Evolutionary conservation across 2,113 vertebrate genomes (phyloP).

Genomic region (Ciconia maguari): DNA sequence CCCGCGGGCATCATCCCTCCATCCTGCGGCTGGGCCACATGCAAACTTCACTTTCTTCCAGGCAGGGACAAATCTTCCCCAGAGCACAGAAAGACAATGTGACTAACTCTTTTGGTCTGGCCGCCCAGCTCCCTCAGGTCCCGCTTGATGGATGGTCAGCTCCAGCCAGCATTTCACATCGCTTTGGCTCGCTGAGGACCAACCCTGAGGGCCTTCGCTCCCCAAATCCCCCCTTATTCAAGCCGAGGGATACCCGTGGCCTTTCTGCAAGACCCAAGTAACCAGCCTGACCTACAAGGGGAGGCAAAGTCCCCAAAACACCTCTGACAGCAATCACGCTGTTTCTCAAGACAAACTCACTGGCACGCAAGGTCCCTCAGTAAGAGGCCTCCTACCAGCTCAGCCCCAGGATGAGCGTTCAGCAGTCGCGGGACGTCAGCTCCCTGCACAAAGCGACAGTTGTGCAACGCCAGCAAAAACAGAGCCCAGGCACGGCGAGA

Average conservation of each 20-base stretch:
- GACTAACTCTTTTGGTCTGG: neutral
- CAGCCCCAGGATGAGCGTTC: rapidly evolving
- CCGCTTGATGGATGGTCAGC: neutral
- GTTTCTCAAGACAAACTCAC: neutral
- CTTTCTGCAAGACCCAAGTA: neutral
- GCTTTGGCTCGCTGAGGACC: neutral
- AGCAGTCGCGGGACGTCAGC: neutral
- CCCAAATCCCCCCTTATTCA: neutral
- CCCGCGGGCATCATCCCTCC: neutral
- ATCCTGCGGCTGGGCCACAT: rapidly evolving
- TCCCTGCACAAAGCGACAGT: neutral
- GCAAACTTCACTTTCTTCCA: neutral
- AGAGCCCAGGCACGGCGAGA: neutral
- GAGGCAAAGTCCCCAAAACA: neutral
- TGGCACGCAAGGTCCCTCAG: rapidly evolving
- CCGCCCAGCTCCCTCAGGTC: neutral
- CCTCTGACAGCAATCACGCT: rapidly evolving
- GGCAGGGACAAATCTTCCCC: neutral
- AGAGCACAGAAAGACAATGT: neutral
- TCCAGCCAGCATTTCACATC: neutral
- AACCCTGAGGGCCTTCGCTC: neutral
- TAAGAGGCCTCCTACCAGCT: neutral
- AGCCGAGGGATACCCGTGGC: neutral
- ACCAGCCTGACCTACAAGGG: neutral
- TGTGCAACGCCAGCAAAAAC: neutral